phyloP scores from a whole-genome alignment of 2,888 invertebrate genomes.

The Ptychoptera contaminata region DNA sequence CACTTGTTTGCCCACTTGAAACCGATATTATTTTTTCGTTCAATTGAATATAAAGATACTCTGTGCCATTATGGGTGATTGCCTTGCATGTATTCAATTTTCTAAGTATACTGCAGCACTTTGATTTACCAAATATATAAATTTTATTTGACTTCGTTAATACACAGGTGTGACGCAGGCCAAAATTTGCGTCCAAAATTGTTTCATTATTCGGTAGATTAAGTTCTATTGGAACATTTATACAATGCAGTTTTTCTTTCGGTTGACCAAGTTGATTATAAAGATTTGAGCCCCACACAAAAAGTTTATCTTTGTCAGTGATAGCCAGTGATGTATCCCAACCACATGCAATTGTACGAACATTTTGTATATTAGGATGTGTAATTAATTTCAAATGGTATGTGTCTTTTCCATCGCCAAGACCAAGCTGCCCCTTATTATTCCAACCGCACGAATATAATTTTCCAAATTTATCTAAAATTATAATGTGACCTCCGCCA shows the following conservation, averaged over 20 bases:
- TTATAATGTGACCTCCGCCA: slow-evolving; percentile 62
- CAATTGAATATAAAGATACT: slow-evolving; percentile 19
- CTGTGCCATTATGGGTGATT: slow-evolving; percentile 21
- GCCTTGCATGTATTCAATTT: slow-evolving; percentile 4
- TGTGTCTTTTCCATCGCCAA: no score
- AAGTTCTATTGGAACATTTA: slow-evolving; percentile 22
- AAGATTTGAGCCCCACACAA: slow-evolving; percentile 71
- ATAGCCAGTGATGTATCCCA: slow-evolving; percentile 71
- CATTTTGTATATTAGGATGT: slow-evolving; percentile 13
- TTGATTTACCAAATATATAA: slow-evolving; percentile 22
- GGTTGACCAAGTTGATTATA: slow-evolving; percentile 59
- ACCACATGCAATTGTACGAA: slow-evolving; percentile 54
- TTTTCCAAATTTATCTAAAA: slow-evolving; percentile 48
- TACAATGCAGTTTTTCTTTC: slow-evolving; percentile 19
- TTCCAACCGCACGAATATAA: slow-evolving; percentile 69
- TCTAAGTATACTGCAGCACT: neutral
- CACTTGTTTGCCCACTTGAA: slow-evolving; percentile 62
- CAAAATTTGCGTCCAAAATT: slow-evolving; percentile 21
- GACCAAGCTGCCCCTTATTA: slow-evolving; percentile 53
- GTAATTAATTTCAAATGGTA: slow-evolving; percentile 21
- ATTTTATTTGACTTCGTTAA: slow-evolving; percentile 23
- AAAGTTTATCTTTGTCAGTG: slow-evolving; percentile 47
- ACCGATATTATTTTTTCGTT: slow-evolving; percentile 40
- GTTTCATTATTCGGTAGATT: slow-evolving; percentile 21
- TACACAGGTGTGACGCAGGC: slow-evolving; percentile 24